phyloP scores from a whole-genome alignment of 2,888 invertebrate species.

The Oithona nana region DNA sequence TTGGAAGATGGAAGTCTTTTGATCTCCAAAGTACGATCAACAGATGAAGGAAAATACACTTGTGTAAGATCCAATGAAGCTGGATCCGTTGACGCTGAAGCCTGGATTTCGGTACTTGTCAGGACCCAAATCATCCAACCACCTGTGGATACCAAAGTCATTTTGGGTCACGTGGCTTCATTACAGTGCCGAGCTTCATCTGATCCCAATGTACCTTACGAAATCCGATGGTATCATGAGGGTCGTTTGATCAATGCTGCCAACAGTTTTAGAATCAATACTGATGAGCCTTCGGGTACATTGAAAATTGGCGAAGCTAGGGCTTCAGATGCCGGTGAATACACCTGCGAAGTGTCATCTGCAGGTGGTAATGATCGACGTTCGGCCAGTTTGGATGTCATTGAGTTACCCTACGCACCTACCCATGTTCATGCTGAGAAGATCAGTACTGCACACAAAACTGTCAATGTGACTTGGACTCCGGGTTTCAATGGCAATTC shows the following conservation, averaged over 20 bases:
- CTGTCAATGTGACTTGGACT: conserved; percentile 81
- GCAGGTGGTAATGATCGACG: conserved; percentile 83
- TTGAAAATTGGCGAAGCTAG: conserved; percentile 69
- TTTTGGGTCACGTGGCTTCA: conserved; percentile 77
- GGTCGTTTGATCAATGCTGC: conserved; percentile 16
- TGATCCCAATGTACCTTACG: conserved; percentile 67
- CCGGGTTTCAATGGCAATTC: conserved; percentile 95
- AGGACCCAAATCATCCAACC: conserved; percentile 82
- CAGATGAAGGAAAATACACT: conserved; percentile 72
- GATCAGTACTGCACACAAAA: conserved; percentile 34
- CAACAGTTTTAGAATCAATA: conserved; percentile 22
- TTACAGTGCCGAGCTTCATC: conserved; percentile 84
- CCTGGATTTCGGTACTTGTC: conserved; percentile 62
- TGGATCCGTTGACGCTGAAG: conserved; percentile 62
- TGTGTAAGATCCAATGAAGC: conserved; percentile 76
- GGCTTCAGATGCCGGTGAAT: conserved; percentile 79
- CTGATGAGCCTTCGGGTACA: conserved; percentile 50
- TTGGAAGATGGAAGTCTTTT: conserved; percentile 69
- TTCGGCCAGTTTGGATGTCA: conserved; percentile 60
- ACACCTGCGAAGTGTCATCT: conserved; percentile 50
- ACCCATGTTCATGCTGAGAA: conserved; percentile 55
- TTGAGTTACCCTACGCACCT: conserved; percentile 86
- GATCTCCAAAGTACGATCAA: conserved; percentile 59
- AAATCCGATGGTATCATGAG: conserved; percentile 25
- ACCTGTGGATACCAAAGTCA: conserved; percentile 72